A percentile compares a stretch with the other conserved stretches of the same genome.
These are phyloP conservation scores for Xestia sexstrigata DNA, from an alignment of 2,888 invertebrate species.

Conservation along the genomic window DNA sequence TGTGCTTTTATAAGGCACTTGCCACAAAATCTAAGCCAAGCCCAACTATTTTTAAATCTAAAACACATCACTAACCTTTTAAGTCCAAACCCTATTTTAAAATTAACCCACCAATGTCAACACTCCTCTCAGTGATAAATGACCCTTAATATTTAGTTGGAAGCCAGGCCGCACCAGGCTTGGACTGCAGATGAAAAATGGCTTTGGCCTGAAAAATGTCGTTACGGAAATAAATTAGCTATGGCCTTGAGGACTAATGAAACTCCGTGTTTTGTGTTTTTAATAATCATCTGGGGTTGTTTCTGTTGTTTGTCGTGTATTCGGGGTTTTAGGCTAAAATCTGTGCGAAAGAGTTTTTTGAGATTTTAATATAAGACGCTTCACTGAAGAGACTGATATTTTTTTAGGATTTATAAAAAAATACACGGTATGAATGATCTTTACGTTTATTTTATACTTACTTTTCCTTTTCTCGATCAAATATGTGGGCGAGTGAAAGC, in stretches of 20 bases:
- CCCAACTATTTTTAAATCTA: neutral
- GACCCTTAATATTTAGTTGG: slow-evolving; percentile 34
- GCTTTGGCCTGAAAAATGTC: slow-evolving; percentile 39
- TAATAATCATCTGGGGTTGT: slow-evolving; percentile 3
- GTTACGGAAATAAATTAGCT: slow-evolving; percentile 46
- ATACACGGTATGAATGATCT: no score
- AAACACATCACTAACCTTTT: neutral
- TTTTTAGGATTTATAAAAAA: no score
- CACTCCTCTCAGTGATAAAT: slow-evolving; percentile 45
- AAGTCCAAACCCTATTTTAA: slow-evolving; percentile 21
- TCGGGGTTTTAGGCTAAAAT: neutral
- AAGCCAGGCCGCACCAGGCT: slow-evolving; percentile 13
- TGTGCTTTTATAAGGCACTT: no score
- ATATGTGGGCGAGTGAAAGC: no score
- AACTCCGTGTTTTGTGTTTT: slow-evolving; percentile 25
- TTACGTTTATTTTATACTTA: no score
- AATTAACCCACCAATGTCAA: slow-evolving; percentile 43
- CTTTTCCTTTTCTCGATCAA: neutral
- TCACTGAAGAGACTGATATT: no score
- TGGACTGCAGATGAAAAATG: slow-evolving; percentile 63
- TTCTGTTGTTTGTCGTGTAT: neutral
- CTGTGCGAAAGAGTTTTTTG: neutral
- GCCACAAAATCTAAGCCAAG: no score
- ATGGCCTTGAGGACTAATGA: slow-evolving; percentile 36
- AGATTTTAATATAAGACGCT: neutral